A percentile compares a stretch with the other conserved stretches of the same genome.
Conservation (phyloP, 1,140 invertebrate genomes). For the Drosophila arizonae region DNA sequence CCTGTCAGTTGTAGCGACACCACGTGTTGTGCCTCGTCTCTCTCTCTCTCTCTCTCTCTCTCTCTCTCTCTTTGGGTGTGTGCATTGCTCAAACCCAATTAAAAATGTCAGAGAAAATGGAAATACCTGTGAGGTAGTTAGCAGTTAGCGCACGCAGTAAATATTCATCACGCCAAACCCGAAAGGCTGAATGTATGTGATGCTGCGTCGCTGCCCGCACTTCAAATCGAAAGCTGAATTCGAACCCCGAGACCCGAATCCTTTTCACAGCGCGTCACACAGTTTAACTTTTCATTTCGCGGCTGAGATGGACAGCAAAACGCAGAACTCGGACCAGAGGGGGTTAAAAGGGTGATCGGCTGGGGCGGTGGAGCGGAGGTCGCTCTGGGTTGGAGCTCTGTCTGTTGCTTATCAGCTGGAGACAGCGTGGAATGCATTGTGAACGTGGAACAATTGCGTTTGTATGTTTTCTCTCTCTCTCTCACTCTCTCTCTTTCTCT, state of each 20-base stretch:
- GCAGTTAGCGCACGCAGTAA: conserved; percentile 81
- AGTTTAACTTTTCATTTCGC: conserved; percentile 81
- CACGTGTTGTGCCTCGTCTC: conserved; percentile 3
- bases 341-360: neutral
- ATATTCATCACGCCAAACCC: conserved; percentile 76
- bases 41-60: neutral
- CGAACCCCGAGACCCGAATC: conserved; percentile 11
- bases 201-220: neutral
- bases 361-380: no score
- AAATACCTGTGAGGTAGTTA: conserved; percentile 80
- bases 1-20: conserved; percentile 38
- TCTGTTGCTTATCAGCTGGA: conserved; percentile 76
- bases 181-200: conserved; percentile 4
- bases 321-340: neutral
- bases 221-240: conserved; percentile 31
- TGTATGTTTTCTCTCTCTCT: conserved; percentile 63
- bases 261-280: conserved; percentile 65
- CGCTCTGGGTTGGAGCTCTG: conserved; percentile 8
- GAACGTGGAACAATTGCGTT: conserved; percentile 77
- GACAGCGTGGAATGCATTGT: conserved; percentile 78
- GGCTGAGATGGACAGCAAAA: conserved; percentile 37
- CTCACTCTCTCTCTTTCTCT: no score
- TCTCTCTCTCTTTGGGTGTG: conserved; percentile 17
- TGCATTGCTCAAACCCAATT: conserved; percentile 75
- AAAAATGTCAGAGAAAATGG: conserved; percentile 78